Evolutionary conservation across 2,113 vertebrate genomes (phyloP).

Genomic region (Phrynosoma blainvillii): DNA sequence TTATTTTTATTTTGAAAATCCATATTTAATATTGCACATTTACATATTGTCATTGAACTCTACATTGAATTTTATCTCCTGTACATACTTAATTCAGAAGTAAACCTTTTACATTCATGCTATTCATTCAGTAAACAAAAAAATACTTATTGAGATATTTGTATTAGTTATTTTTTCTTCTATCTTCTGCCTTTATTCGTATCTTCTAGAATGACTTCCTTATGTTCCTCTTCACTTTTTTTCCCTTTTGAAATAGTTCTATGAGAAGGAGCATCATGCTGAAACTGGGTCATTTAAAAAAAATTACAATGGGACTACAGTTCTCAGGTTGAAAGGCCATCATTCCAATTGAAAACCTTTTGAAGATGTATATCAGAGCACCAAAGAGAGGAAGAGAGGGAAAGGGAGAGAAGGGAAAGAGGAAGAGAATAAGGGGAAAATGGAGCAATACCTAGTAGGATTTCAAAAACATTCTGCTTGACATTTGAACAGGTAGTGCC

Average conservation of each 20-base stretch:
- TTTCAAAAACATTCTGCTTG: constrained; percentile 55
- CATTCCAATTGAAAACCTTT: constrained; percentile 21
- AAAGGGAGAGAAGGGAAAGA: background rate
- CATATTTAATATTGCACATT: no score
- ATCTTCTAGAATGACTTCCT: no score
- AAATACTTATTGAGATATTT: no score
- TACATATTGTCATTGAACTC: no score
- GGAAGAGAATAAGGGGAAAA: constrained; percentile 12
- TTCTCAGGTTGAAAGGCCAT: constrained; percentile 34
- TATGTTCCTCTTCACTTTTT: background rate
- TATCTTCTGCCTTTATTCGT: no score
- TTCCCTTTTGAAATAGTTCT: background rate
- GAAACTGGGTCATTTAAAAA: background rate
- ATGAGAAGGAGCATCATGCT: background rate
- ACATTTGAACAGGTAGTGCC: constrained; percentile 48
- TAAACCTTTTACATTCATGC: no score
- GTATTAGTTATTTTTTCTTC: no score
- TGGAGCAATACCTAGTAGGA: constrained; percentile 21
- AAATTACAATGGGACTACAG: background rate
- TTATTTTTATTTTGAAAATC: no score
- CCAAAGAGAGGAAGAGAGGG: background rate
- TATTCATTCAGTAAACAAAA: no score
- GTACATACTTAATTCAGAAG: no score
- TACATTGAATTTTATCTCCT: no score
- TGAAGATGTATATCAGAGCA: constrained; percentile 13